Evolutionary conservation across 23 tunicate species (phyloP), one percentile per base, ranked within the genome.

Genomic region (Halocynthia aurantium): DNA sequence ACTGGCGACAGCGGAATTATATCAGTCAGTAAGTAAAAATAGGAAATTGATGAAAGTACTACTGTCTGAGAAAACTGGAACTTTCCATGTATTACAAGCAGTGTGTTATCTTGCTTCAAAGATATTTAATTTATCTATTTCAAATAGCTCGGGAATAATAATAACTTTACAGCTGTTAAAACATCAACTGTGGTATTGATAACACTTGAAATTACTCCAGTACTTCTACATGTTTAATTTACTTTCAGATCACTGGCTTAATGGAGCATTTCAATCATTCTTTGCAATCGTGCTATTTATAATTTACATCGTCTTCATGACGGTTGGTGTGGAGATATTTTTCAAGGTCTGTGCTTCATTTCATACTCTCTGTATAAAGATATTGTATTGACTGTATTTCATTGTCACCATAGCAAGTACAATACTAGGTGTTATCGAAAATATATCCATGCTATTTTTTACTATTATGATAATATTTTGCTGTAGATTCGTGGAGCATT

Each of bases 251-350:
- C 72, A 80, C 17, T 84, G 89, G 89, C 52, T 84, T 40, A 75
- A 84, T 74, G 96, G 96, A 22, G 89, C 89, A 15, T 90, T 90
- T 52, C 96, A 84, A 63, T 87, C 89, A 52, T 80, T 83, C 17
- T 90, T 90, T 76, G 96, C 90, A 64, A 81, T 90, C 61, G 52
- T 93, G 5, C 69, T 93, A 7, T 83, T 93, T 67, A 78, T 87
- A 31, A 88, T 93, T 69, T 87, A 87, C 70, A 83, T 93, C 50
- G 61, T 87, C 20, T 87, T 93, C 67, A 79, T 93, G 67, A 82
- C 92, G 11, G 77, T 93, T 78, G 98, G 98, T 62, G 93, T 93
- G 64, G 98, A 93, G 67, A 87, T 93, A 40, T 93, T 78, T 83
- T 93, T 87, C 74, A 93, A 93, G 73, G 90, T 91, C 68, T 18